Percentiles rank a stretch among this genome's conserved stretches.
Conservation (phyloP, 2,888 invertebrate species). For the Acholoe squamosa region DNA sequence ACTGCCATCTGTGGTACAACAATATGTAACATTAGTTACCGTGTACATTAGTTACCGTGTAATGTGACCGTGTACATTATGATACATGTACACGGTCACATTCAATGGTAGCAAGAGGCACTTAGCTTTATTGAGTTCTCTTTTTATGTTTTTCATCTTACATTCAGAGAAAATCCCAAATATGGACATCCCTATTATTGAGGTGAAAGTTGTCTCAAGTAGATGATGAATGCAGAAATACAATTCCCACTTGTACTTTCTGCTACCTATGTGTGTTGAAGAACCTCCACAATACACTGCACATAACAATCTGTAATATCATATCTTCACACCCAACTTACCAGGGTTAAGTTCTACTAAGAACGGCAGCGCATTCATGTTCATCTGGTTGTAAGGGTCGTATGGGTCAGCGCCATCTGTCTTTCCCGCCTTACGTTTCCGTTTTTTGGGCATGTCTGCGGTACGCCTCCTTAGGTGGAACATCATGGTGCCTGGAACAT, state of each 20-base stretch:
- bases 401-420: constrained; percentile 22
- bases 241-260: too few relatives aligned
- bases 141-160: too few relatives aligned
- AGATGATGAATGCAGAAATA: background rate
- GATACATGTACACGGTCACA: constrained; percentile 85
- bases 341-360: constrained; percentile 90
- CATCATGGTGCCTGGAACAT: constrained; percentile 87
- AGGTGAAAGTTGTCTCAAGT: too few relatives aligned
- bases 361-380: constrained; percentile 85
- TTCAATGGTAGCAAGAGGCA: constrained; percentile 86
- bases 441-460: constrained; percentile 86
- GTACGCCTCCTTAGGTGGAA: constrained; percentile 97
- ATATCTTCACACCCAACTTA: constrained; percentile 66
- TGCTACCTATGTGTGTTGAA: too few relatives aligned
- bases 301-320: too few relatives aligned
- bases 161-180: too few relatives aligned
- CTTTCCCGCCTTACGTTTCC: constrained; percentile 61
- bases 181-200: too few relatives aligned
- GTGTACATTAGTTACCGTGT: too few relatives aligned
- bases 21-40: too few relatives aligned
- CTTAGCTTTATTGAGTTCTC: constrained; percentile 84
- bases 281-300: background rate
- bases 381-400: constrained; percentile 63
- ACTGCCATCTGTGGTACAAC: constrained; percentile 85
- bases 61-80: too few relatives aligned